phyloP scores from a whole-genome alignment of 2,888 invertebrate species.

The Habrosyne pyritoides region DNA sequence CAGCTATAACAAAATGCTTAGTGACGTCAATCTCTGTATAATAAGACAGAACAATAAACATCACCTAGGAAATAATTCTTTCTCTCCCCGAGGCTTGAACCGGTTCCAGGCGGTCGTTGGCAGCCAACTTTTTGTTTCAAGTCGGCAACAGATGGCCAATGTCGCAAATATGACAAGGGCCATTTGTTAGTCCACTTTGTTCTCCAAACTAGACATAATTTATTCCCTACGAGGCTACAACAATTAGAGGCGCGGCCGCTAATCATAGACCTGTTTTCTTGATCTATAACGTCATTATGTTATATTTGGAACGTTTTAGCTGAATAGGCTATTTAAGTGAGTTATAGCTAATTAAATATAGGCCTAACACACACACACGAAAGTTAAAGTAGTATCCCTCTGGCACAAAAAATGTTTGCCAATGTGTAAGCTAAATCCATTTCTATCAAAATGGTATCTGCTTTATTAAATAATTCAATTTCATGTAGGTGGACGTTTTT shows the following conservation, averaged over 20 bases:
- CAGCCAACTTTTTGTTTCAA: neutral
- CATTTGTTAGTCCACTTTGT: neutral
- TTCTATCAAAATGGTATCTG: too few species aligned
- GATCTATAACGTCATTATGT: neutral
- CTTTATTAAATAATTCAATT: too few species aligned
- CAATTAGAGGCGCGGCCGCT: neutral
- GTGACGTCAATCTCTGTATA: neutral
- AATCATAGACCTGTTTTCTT: neutral
- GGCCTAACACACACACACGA: neutral
- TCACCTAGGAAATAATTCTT: neutral
- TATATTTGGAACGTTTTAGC: neutral
- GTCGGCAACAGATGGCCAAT: neutral
- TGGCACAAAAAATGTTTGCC: too few species aligned
- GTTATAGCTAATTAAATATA: neutral
- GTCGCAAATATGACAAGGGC: neutral
- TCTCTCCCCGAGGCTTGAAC: neutral
- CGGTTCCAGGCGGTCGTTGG: neutral
- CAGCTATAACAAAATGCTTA: too few species aligned
- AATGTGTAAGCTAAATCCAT: too few species aligned
- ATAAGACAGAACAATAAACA: neutral
- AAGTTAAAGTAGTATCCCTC: neutral
- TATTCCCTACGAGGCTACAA: neutral
- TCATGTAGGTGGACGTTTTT: too few species aligned
- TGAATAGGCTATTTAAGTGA: neutral
- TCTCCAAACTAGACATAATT: neutral